Conservation (phyloP, 2,113 vertebrate species). For the Protobothrops flavoviridis region DNA sequence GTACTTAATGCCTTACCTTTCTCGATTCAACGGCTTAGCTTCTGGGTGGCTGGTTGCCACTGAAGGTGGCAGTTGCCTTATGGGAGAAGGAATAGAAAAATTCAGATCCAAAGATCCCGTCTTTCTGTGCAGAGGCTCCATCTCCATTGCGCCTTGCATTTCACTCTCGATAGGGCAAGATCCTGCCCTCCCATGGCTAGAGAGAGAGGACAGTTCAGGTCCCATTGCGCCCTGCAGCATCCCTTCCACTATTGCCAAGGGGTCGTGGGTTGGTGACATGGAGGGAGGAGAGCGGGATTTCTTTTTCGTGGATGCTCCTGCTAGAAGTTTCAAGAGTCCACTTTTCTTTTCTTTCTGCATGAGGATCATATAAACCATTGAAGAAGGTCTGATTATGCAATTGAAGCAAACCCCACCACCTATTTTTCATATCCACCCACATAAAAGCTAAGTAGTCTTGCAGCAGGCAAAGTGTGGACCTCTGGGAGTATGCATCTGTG, state of each 20-base stretch:
- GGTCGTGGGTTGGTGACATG: constrained; percentile 86
- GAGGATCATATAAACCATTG: constrained; percentile 39
- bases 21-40: constrained; percentile 89
- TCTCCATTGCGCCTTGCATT: constrained; percentile 90
- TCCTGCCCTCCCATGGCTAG: constrained; percentile 83
- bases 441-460: neutral
- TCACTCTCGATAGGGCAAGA: constrained; percentile 96
- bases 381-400: neutral
- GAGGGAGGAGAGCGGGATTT: constrained; percentile 91
- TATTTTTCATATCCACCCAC: neutral
- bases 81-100: constrained; percentile 87
- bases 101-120: constrained; percentile 95
- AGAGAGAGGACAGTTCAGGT: constrained; percentile 74
- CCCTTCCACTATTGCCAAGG: constrained; percentile 68
- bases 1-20: constrained; percentile 78
- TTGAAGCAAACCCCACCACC: constrained; percentile 8
- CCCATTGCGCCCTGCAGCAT: constrained; percentile 77
- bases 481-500: neutral
- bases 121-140: constrained; percentile 95
- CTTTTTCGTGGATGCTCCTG: constrained; percentile 92
- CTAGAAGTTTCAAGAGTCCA: constrained; percentile 89
- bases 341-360: constrained; percentile 95
- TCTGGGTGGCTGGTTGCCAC: constrained; percentile 87
- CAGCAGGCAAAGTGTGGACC: neutral
- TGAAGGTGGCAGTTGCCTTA: constrained; percentile 78